Percentiles rank a stretch among this genome's conserved stretches.
Evolutionary conservation across 2,113 vertebrate species (phyloP).

Genomic region (Mustela lutreola): DNA sequence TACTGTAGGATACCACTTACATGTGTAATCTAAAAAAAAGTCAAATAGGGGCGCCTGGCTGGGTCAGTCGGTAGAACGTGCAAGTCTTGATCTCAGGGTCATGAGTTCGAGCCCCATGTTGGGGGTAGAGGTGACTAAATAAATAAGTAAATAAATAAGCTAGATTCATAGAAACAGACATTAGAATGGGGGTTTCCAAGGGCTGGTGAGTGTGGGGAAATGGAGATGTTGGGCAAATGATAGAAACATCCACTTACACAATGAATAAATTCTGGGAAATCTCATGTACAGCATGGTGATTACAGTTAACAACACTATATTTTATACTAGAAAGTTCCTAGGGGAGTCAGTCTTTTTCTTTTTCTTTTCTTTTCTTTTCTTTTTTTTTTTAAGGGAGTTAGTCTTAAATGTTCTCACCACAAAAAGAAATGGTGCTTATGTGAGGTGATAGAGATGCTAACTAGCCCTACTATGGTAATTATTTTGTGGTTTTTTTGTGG

Average conservation of each 20-base stretch:
- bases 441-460: neutral
- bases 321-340: neutral
- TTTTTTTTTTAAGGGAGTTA: neutral
- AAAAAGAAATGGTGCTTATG: neutral
- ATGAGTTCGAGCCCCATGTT: neutral
- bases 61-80: neutral
- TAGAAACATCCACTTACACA: neutral
- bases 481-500: neutral
- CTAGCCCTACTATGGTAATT: neutral
- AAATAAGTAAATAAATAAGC: neutral
- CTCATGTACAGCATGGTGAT: neutral
- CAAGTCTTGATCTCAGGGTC: neutral
- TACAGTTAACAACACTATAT: neutral
- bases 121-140: neutral
- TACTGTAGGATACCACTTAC: constrained; percentile 1
- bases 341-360: neutral
- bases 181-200: neutral
- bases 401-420: neutral
- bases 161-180: neutral
- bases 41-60: neutral
- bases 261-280: neutral
- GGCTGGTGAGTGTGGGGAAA: neutral
- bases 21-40: neutral
- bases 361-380: too few relatives aligned
- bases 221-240: neutral